A percentile compares a stretch with the other conserved stretches of the same genome.
Evolutionary conservation across 2,113 vertebrate genomes (phyloP).

Genomic region (Tauraco erythrolophus): DNA sequence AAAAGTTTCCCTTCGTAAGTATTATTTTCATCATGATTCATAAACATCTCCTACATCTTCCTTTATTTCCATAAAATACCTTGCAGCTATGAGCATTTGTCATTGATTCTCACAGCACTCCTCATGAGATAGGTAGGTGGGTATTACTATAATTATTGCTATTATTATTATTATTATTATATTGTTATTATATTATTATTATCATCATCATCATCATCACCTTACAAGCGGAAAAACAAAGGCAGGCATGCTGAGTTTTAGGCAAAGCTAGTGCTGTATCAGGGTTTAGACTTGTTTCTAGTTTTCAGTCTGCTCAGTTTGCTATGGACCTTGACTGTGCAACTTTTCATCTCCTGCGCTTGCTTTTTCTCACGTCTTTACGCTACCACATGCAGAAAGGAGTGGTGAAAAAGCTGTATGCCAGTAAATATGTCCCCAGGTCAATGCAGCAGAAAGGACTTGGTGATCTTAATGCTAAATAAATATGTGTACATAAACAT

Average conservation of each 20-base stretch:
- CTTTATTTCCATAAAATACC: slow-evolving; percentile 12
- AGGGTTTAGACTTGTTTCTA: background rate
- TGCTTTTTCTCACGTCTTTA: background rate
- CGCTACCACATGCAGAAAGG: background rate
- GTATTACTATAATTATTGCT: background rate
- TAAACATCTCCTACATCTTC: background rate
- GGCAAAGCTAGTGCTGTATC: background rate
- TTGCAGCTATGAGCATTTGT: background rate
- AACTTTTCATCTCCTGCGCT: background rate
- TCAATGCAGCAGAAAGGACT: background rate
- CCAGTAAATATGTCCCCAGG: background rate
- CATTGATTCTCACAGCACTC: background rate
- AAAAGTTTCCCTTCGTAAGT: background rate
- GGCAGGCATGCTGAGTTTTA: background rate
- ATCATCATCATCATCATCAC: too few relatives aligned
- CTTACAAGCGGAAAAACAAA: background rate
- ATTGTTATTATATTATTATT: too few relatives aligned
- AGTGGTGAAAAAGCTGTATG: background rate
- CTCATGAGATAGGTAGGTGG: background rate
- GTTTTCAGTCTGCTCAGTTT: background rate
- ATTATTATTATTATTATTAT: too few relatives aligned
- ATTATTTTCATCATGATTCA: background rate
- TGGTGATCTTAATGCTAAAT: background rate
- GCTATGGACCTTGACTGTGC: background rate
- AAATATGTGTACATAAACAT: background rate